Conservation (phyloP, 1,140 invertebrate species). For the Papilio xuthus region DNA sequence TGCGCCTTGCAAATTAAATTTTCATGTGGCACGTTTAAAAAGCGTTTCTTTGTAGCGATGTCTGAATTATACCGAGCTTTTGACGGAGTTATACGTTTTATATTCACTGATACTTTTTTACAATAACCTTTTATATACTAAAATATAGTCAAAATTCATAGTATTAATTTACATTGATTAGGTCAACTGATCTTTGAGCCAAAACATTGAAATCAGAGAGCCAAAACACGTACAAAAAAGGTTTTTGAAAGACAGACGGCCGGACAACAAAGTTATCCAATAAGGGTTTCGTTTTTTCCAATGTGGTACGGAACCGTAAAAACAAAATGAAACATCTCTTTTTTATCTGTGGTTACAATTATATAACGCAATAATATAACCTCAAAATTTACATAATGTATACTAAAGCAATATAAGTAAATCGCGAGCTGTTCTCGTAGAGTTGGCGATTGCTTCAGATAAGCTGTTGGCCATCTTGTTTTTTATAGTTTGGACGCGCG, state of each 20-base stretch:
- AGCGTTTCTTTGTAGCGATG: conserved; percentile 26
- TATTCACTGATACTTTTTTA: conserved; percentile 1
- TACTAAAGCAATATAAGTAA: background rate
- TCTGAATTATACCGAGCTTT: conserved; percentile 7
- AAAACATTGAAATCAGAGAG: too few species aligned
- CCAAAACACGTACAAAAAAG: too few species aligned
- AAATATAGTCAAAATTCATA: too few species aligned
- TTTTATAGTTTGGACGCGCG: conserved; percentile 15
- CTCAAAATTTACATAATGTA: background rate
- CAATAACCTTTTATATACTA: background rate
- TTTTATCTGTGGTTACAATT: background rate
- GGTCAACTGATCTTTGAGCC: too few species aligned
- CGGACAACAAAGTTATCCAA: too few species aligned
- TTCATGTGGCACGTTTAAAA: conserved; percentile 29
- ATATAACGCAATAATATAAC: background rate
- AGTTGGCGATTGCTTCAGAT: conserved; percentile 16
- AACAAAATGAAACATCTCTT: too few species aligned
- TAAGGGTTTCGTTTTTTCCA: too few species aligned
- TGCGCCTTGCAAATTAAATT: conserved; percentile 26
- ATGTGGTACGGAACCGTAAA: too few species aligned
- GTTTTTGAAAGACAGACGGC: too few species aligned
- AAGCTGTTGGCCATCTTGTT: conserved; percentile 18
- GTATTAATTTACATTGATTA: too few species aligned
- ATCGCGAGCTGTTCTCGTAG: background rate
- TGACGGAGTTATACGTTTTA: background rate